Evolutionary conservation across 1,140 invertebrate genomes (phyloP), one percentile per base, ranked within the genome.

Genomic region (Hypothenemus hampei): DNA sequence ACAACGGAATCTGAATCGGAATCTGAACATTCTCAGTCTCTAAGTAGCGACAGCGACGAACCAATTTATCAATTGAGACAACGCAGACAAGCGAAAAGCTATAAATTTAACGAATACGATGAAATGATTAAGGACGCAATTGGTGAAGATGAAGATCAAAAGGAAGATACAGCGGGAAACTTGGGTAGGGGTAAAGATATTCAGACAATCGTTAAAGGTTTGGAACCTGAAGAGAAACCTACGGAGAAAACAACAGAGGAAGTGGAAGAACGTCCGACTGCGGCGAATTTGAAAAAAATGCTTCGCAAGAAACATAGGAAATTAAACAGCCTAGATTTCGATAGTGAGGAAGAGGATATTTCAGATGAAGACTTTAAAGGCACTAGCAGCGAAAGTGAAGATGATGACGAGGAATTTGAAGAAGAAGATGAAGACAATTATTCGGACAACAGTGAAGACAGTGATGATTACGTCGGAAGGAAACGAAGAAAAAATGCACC

Each of bases 101-200:
- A 94, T 63, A 75, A 77, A 59, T 88, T 93, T 59, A 91, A 92
- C 66, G 92, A 96, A 68, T 97, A 91, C 72, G 93, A 97, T 71
- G 87, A 94, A 13, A 81, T 97, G 62, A 97, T 97, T 37, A 89
- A 92, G 66, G 91, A 87, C 39, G 93, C 93, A 10, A 89, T 96
- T 48, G 83, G 90, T 72, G 84, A 61, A 26, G 60, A 61, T 23
- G 22, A 43, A n/a, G 45, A 57, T 7, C 43, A 58, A 20, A 47
- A 44, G 20, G 46, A 51, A 11, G 46, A 56, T n/a, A 46, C 54
- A 1, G 48, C 53, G 13, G 59, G 59, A 19, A 60, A 46, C n/a
- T 33, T 57, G 60, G 87, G 88, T 4, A 77, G 87, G 24, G 91
- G 91, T 0, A 94, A 94, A 70, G 90, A 93, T 67, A 93, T 94